A percentile compares a stretch with the other conserved stretches of the same genome.
Conservation (phyloP, 2,113 vertebrate species). For the Falcunculus frontatus region DNA sequence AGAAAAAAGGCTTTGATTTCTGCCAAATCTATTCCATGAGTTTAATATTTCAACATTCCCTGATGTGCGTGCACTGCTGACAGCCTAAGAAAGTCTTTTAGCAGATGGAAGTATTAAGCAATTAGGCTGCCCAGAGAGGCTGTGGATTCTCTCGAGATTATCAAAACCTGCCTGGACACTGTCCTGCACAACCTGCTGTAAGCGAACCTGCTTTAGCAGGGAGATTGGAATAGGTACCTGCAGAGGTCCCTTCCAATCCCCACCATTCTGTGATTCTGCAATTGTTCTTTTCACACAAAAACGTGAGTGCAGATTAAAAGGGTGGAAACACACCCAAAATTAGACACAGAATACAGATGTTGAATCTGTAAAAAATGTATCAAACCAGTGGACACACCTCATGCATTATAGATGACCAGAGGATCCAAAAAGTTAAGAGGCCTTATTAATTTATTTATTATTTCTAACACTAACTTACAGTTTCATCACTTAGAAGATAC, state of each 20-base stretch:
- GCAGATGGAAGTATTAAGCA: not conserved
- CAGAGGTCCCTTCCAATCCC: not conserved
- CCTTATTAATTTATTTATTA: not conserved
- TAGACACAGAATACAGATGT: not conserved
- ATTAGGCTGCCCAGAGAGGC: not conserved
- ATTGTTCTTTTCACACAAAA: not conserved
- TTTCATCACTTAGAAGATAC: not conserved
- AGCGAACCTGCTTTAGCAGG: not conserved
- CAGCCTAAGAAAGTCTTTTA: not conserved
- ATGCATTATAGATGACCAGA: not conserved
- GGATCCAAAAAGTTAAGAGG: not conserved
- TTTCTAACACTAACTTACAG: not conserved
- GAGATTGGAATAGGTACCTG: not conserved
- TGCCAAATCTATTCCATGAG: not conserved
- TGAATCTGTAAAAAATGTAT: not conserved
- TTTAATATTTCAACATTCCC: not conserved
- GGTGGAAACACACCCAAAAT: not conserved
- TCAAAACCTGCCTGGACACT: not conserved
- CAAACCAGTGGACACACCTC: not conserved
- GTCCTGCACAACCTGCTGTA: not conserved
- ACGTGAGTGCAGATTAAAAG: not conserved
- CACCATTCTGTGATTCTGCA: not conserved
- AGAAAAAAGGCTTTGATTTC: not conserved
- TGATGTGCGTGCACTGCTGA: not conserved
- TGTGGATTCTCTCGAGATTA: not conserved